phyloP scores from a whole-genome alignment of 2,113 vertebrate species.

The Ceuthmochares aereus region DNA sequence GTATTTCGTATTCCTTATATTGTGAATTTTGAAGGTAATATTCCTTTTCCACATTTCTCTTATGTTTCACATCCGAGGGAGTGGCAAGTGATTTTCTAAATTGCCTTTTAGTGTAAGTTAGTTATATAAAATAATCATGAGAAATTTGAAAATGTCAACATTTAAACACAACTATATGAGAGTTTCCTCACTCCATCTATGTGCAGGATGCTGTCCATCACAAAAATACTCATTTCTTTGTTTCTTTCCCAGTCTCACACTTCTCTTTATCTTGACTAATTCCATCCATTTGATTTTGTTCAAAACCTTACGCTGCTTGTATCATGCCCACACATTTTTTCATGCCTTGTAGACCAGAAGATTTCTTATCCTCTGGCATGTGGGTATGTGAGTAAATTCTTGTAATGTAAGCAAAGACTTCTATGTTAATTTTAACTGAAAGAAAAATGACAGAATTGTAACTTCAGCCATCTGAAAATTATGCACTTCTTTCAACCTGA shows the following conservation, averaged over 20 bases:
- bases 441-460: not conserved
- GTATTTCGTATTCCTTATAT: not conserved
- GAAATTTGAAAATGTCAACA: not conserved
- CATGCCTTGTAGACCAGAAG: not conserved
- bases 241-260: not conserved
- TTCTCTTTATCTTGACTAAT: not conserved
- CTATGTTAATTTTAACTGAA: not conserved
- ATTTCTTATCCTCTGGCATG: not conserved
- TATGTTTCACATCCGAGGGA: not conserved
- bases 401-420: not conserved
- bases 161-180: not conserved
- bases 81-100: not conserved
- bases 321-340: not conserved
- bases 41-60: not conserved
- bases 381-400: not conserved
- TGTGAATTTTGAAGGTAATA: not conserved
- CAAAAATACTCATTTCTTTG: accelerated
- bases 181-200: not conserved
- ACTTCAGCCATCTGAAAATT: not conserved
- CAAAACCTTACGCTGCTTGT: not conserved
- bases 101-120: not conserved
- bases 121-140: not conserved
- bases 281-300: not conserved
- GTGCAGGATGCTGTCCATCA: not conserved
- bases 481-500: not conserved